phyloP scores from a whole-genome alignment of 2,113 vertebrate species.

The Poecile atricapillus region DNA sequence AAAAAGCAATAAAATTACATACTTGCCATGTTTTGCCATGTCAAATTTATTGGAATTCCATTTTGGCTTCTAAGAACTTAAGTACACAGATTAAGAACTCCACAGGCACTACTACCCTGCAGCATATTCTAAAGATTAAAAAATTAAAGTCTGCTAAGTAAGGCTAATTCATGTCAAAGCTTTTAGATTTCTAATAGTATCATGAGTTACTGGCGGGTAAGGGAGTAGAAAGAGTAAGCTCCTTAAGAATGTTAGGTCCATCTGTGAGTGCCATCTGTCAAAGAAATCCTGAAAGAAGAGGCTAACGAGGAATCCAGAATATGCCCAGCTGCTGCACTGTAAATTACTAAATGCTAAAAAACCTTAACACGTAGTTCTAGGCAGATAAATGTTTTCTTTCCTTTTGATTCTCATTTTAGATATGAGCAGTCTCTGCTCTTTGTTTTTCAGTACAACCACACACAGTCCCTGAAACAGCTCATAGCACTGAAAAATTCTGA shows the following conservation, averaged over 20 bases:
- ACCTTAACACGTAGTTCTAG: background rate
- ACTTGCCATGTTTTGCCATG: background rate
- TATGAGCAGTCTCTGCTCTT: background rate
- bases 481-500: background rate
- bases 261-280: conserved; percentile 82
- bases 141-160: conserved; percentile 66
- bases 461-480: background rate
- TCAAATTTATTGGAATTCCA: background rate
- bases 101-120: background rate
- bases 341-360: conserved; percentile 22
- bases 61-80: conserved; percentile 35
- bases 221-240: conserved; percentile 79
- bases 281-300: conserved; percentile 50
- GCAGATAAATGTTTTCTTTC: conserved; percentile 9
- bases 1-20: background rate
- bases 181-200: conserved; percentile 61
- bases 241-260: conserved; percentile 80
- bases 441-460: background rate
- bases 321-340: conserved; percentile 49
- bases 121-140: conserved; percentile 62
- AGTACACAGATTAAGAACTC: conserved; percentile 45
- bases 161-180: conserved; percentile 65
- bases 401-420: conserved; percentile 11
- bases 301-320: conserved; percentile 50
- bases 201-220: conserved; percentile 48